Evolutionary conservation across 2,888 invertebrate species (phyloP), one percentile per base, ranked within the genome.

Genomic region (Leptopilina drosophilae): DNA sequence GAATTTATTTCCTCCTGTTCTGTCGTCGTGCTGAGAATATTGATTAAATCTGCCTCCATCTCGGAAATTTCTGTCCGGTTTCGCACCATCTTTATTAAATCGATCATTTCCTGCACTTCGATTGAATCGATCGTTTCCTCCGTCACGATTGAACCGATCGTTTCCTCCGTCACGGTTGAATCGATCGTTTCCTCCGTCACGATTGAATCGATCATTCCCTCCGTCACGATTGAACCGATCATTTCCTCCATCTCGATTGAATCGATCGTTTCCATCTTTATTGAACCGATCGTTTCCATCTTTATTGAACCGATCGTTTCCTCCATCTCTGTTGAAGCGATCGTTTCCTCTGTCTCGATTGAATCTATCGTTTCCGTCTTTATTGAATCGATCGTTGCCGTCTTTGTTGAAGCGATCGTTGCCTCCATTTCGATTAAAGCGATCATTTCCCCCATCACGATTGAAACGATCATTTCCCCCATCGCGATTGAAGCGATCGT

Each of bases 31-130:
- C n/a, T 64, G 77, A n/a, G 77, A 79, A 49, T 78, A 69, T 5
- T 81, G 77, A 20, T 65, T 64, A 12, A 81, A 82, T 73, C 26
- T 26, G 77, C 75, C 56, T 80, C 82, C 80, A 40, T 53, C 83
- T 82, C 15, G 78, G 77, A 20, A 84, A 87, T 78, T 53, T 53
- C 88, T 83, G 33, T 90, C 88, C 69, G 85, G 85, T 67, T 85
- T 86, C 33, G 81, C 76, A 49, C 83, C 84, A 26, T 83, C 84
- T 67, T 78, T 81, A 40, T 82, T 80, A 40, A 81, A 83, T 67
- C 84, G 80, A 56, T 82, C 82, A 11, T 62, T 81, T 49, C 79
- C 75, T 49, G 65, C 65, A 66, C 64, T n/a, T 62, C 83, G 78
- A 73, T 81, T 49, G 12, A 77, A 80, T 26, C 66, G 53, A 46